These are phyloP conservation scores for Orbicella faveolata DNA, from an alignment of 64 coral and sea anemone genomes.

Conservation along the genomic window DNA sequence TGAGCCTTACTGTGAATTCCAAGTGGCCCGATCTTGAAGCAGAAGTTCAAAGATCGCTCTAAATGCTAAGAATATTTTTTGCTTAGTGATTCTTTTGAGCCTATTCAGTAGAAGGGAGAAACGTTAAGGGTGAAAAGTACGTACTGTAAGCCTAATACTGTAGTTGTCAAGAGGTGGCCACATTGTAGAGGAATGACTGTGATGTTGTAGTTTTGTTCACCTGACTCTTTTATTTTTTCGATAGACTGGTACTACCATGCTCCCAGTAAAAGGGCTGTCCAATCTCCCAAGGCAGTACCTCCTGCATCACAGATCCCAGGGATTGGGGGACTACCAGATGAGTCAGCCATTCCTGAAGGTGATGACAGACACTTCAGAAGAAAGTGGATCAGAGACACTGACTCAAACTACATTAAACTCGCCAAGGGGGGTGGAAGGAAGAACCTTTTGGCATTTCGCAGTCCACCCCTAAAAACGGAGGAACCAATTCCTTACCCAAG, in stretches of 20 bases:
- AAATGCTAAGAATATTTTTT: too few species aligned
- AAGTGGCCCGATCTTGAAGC: too few species aligned
- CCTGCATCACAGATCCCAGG: slow-evolving; percentile 92
- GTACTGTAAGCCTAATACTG: too few species aligned
- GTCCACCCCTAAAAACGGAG: slow-evolving; percentile 41
- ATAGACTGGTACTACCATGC: slow-evolving; percentile 97
- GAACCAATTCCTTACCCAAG: slow-evolving; percentile 74
- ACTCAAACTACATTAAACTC: slow-evolving; percentile 94
- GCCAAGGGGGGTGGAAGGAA: slow-evolving; percentile 88
- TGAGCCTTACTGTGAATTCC: too few species aligned
- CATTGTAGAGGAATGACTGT: neutral
- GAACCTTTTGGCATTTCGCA: slow-evolving; percentile 69
- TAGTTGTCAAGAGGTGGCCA: neutral
- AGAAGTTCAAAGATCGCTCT: too few species aligned
- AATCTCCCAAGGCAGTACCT: slow-evolving; percentile 34
- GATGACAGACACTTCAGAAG: slow-evolving; percentile 85
- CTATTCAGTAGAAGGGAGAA: too few species aligned
- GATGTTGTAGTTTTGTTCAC: neutral
- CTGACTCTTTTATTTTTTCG: neutral
- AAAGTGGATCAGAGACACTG: slow-evolving; percentile 97
- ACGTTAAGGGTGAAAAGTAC: too few species aligned
- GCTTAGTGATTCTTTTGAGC: too few species aligned
- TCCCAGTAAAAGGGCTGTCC: slow-evolving; percentile 44
- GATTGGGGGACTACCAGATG: slow-evolving; percentile 67
- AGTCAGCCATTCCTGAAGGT: slow-evolving; percentile 45